phyloP scores from a whole-genome alignment of 2,113 vertebrate genomes.

The Meriones unguiculatus region DNA sequence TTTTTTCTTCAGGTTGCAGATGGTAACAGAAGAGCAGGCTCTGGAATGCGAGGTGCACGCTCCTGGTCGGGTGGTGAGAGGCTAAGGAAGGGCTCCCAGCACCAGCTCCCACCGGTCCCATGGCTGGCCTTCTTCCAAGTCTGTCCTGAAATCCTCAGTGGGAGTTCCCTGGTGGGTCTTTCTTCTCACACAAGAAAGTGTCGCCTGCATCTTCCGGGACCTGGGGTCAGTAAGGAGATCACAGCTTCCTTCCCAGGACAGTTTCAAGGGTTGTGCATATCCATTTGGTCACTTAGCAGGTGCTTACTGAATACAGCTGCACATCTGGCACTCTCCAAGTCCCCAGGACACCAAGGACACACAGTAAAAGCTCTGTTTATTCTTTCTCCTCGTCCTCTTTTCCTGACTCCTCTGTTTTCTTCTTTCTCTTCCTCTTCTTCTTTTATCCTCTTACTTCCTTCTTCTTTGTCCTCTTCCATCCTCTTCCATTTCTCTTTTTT shows the following conservation, averaged over 20 bases:
- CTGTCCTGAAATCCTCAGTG: not conserved
- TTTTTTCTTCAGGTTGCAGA: not conserved
- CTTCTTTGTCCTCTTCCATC: not conserved
- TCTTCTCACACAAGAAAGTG: not conserved
- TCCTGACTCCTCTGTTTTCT: not conserved
- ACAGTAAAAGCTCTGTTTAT: not conserved
- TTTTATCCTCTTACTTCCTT: no score
- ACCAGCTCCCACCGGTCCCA: not conserved
- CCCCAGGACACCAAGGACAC: fast-evolving
- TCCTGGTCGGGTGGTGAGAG: not conserved
- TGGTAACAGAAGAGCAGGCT: slow-evolving; percentile 45
- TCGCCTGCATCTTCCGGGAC: slow-evolving; percentile 5
- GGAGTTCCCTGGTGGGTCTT: not conserved
- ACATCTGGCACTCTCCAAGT: not conserved
- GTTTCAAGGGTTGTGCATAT: not conserved
- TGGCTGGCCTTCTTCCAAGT: not conserved
- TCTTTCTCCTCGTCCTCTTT: not conserved
- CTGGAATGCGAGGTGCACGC: not conserved
- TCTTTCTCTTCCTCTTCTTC: not conserved
- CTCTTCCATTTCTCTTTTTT: not conserved
- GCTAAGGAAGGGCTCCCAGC: not conserved
- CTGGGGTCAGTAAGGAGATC: not conserved
- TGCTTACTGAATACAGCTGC: not conserved
- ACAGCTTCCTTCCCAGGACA: not conserved
- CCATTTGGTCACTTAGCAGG: not conserved